Base-by-base conservation (phyloP, 2,888 invertebrate species). In the Gibbula magus region DNA sequence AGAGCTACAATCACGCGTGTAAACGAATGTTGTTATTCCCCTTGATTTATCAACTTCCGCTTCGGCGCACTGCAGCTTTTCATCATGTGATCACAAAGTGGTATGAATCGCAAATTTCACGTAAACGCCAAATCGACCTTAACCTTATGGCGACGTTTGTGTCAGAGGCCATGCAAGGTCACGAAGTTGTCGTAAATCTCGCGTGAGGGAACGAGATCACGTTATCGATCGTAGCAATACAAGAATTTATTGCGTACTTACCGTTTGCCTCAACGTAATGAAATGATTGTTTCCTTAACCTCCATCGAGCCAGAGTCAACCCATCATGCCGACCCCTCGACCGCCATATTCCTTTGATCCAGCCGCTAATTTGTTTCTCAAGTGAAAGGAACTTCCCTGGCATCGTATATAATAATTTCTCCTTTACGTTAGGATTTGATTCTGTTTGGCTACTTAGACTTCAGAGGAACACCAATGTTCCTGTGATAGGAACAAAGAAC, bases 181-280 rank as follows among this genome's bases (percentile, higher is more conserved):
- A n/a, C n/a, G 29, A 29, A 29, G 22, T 29, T 3, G 29, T 61
- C 61, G 61, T 61, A 61, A 61, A 61, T 61, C 61, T 61, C 61
- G 61, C 61, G 61, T 61, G 61, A 56, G 22, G 25, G 22, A 13
- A 25, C 56, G 56, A 56, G 22, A 25, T 61, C 29, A 29, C 5
- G 61, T 29, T 61, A 61, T 61, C 61, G 61, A 61, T 61, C 61
- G 16, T 7, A 25, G 61, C 61, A 61, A 61, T 61, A 61, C 25
- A 25, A 61, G 61, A 29, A 61, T 61, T 61, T 61, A 61, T 61
- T 61, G 61, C 25, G 61, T 61, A 61, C 61, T 61, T 61, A 61
- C 29, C 61, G 61, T 61, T 29, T 18, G 22, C 29, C 29, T 22
- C 61, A 45, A 25, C 61, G 61, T 61, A 61, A 61, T 61, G 25